Evolutionary conservation across 2,113 vertebrate species (phyloP), one percentile per base, ranked within the genome.

Genomic region (Macaca nemestrina): DNA sequence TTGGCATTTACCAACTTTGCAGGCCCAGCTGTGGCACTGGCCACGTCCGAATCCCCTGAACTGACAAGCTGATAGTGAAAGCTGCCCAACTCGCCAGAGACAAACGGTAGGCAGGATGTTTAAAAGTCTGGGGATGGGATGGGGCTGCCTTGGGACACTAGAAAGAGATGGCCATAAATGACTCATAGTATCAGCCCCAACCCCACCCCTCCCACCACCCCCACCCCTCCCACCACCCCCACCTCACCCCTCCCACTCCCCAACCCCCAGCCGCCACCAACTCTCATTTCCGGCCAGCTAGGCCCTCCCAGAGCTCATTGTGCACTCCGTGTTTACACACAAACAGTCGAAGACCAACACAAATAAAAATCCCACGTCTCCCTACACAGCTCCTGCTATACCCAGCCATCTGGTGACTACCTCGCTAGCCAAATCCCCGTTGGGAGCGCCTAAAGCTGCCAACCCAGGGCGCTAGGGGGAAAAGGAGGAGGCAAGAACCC

Each of bases 331-430:
- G 97, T 98, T 98, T 98, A 98, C 97, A 96, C 16, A 94, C 96
- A 98, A 98, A 98, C 98, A 98, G 97, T 96, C 13, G 88, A 92
- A 97, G 98, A 98, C 97, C 97, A 97, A 97, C 97, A 98, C 98
- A 98, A 98, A 98, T 94, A 98, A 93, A 98, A 97, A 98, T 88
- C 98, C 97, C 97, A 98, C 98, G 97, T 97, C 97, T 98, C 97
- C 96, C 97, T 97, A 93, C 97, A 98, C 96, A 98, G 97, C 94
- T 97, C 98, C 97, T 97, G 98, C 97, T 97, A 88, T 73, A 70
- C 97, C 90, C 91, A 92, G 95, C 97, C 98, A 98, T 98, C 97
- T 98, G 98, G 93, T 82, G 95, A 96, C 96, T 97, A 95, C 98
- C 97, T 97, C 96, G 80, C 97, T 91, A 95, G 98, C 98, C 98